Conservation (phyloP, 2,888 invertebrate genomes). For the Linhomoeus sp. region DNA sequence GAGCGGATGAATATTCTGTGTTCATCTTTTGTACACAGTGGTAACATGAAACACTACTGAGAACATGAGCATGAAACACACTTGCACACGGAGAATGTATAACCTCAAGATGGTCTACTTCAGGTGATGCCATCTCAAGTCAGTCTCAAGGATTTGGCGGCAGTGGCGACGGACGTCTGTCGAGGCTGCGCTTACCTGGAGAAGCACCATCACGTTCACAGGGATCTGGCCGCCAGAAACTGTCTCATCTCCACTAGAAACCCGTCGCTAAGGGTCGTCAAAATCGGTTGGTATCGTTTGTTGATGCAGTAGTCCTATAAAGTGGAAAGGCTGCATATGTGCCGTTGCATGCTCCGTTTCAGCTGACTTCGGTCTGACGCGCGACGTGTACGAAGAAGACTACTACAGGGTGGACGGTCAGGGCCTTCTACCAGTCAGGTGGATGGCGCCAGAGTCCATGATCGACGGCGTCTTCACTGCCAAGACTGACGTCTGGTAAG, state of each 20-base stretch:
- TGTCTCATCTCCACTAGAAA: constrained; percentile 49
- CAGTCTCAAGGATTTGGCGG: constrained; percentile 58
- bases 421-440: constrained; percentile 73
- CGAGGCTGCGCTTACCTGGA: constrained; percentile 85
- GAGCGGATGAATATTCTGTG: too few species aligned
- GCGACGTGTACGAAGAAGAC: constrained; percentile 90
- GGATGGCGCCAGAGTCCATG: constrained; percentile 95
- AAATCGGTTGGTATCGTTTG: constrained; percentile 46
- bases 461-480: constrained; percentile 87
- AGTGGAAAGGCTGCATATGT: not conserved
- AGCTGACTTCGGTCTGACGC: constrained; percentile 72
- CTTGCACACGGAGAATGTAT: too few species aligned
- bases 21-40: too few species aligned
- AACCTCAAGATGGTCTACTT: too few species aligned
- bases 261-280: constrained; percentile 48
- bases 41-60: too few species aligned
- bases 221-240: constrained; percentile 80
- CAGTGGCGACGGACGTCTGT: constrained; percentile 86
- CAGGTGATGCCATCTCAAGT: constrained; percentile 31
- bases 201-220: constrained; percentile 85
- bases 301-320: not conserved
- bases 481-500: constrained; percentile 78
- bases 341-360: not conserved
- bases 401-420: constrained; percentile 83
- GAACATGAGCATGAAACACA: too few species aligned